Evolutionary conservation across 2,888 invertebrate genomes (phyloP).

Genomic region (Corythucha ciliata): DNA sequence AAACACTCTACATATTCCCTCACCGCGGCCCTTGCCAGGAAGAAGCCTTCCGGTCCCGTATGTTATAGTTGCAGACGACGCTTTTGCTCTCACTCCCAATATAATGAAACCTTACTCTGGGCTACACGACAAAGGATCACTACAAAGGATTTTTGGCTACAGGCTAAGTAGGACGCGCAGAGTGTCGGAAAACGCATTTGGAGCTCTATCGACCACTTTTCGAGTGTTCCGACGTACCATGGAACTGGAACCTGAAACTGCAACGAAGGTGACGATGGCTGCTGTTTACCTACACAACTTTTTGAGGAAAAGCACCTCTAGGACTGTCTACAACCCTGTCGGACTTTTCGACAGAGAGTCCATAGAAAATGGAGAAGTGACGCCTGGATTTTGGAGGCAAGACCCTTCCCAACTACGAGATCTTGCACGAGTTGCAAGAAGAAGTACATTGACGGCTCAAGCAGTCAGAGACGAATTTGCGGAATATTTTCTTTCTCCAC

Average conservation of each 20-base stretch:
- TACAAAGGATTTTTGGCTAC: constrained; percentile 29
- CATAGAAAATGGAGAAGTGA: constrained; percentile 16
- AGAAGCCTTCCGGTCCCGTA: constrained; percentile 27
- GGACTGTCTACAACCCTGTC: constrained; percentile 26
- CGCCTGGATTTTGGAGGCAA: constrained; percentile 22
- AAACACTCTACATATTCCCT: constrained; percentile 19
- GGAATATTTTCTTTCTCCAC: too few species aligned
- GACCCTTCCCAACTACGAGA: constrained; percentile 8
- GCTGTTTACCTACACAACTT: constrained; percentile 33
- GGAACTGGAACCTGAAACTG: constrained; percentile 29
- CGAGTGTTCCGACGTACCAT: constrained; percentile 29
- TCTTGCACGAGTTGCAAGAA: constrained; percentile 15
- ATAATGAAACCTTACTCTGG: constrained; percentile 29
- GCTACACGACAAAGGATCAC: constrained; percentile 18
- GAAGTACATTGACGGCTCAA: constrained; percentile 23
- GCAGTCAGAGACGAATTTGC: too few species aligned
- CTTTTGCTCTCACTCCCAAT: constrained; percentile 32
- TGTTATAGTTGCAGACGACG: constrained; percentile 33
- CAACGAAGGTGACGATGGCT: constrained; percentile 31
- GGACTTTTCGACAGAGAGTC: constrained; percentile 29
- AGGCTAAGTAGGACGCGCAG: constrained; percentile 5
- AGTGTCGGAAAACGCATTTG: too few species aligned
- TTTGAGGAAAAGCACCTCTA: constrained; percentile 30
- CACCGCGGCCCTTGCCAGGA: constrained; percentile 20
- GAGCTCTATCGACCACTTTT: constrained; percentile 31